Conservation (phyloP, 2,113 vertebrate genomes). For the Arothron firmamentum region DNA sequence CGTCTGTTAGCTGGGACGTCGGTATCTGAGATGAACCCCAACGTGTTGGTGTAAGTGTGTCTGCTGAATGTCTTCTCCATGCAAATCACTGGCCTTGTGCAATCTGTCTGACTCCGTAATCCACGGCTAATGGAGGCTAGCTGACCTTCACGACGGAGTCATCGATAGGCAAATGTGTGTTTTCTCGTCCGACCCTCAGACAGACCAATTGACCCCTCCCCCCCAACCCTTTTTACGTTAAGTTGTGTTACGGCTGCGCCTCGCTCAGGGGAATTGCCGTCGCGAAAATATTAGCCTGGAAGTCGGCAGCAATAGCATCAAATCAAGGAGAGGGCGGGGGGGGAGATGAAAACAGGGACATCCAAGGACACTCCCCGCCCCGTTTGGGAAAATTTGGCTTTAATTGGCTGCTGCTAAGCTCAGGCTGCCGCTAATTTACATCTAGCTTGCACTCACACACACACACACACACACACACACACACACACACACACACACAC, state of each 20-base stretch:
- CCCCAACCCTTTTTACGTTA: slow-evolving; percentile 17
- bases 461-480: slow-evolving; percentile 30
- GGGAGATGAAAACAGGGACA: slow-evolving; percentile 13
- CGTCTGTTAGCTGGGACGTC: slow-evolving; percentile 48
- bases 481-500: slow-evolving; percentile 11
- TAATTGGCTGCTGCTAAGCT: slow-evolving; percentile 24
- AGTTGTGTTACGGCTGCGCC: slow-evolving; percentile 31
- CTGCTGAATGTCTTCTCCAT: slow-evolving; percentile 42
- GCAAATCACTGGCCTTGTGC: slow-evolving; percentile 34
- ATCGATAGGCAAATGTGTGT: slow-evolving; percentile 24
- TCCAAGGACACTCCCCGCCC: slow-evolving; percentile 51
- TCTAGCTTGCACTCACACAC: slow-evolving; percentile 40
- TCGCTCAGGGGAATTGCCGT: slow-evolving; percentile 48
- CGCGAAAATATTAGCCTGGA: slow-evolving; percentile 42
- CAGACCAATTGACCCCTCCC: slow-evolving; percentile 21
- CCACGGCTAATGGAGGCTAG: slow-evolving; percentile 35
- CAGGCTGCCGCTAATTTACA: slow-evolving; percentile 33
- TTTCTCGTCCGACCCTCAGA: slow-evolving; percentile 35
- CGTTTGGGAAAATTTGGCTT: slow-evolving; percentile 29
- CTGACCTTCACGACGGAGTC: slow-evolving; percentile 31
- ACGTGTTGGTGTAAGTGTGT: slow-evolving; percentile 60
- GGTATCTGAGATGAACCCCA: slow-evolving; percentile 42
- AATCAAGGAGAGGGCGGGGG: slow-evolving; percentile 13
- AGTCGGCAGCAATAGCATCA: slow-evolving; percentile 49
- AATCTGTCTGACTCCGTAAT: slow-evolving; percentile 31